Evolutionary conservation across 1,140 invertebrate genomes (phyloP).

Genomic region (Reticulitermes speratus): DNA sequence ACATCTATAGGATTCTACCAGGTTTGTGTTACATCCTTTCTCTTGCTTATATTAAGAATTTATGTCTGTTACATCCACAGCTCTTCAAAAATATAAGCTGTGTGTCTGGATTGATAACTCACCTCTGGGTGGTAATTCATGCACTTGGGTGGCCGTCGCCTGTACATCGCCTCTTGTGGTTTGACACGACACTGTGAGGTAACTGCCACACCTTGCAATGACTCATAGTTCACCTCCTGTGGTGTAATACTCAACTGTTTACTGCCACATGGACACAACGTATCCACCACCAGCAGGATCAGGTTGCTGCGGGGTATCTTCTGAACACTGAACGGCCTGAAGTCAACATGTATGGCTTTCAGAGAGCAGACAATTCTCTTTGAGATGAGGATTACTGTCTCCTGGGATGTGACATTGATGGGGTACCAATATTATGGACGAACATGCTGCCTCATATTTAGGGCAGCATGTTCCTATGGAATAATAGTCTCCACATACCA

Average conservation of each 20-base stretch:
- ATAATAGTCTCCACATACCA: too few relatives aligned
- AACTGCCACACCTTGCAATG: conserved; percentile 44
- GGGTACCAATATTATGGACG: too few relatives aligned
- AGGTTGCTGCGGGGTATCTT: conserved; percentile 90
- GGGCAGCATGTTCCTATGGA: too few relatives aligned
- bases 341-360: conserved; percentile 26
- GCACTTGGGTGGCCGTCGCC: conserved; percentile 73
- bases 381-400: too few relatives aligned
- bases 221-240: conserved; percentile 61
- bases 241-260: conserved; percentile 79
- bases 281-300: conserved; percentile 85
- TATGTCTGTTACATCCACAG: too few relatives aligned
- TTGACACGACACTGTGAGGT: conserved; percentile 47
- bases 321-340: conserved; percentile 87
- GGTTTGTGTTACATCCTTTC: too few relatives aligned
- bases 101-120: conserved; percentile 34
- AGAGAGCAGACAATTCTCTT: too few relatives aligned
- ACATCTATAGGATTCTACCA: too few relatives aligned
- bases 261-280: conserved; percentile 82
- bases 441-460: too few relatives aligned
- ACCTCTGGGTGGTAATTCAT: conserved; percentile 87
- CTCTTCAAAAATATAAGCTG: too few relatives aligned
- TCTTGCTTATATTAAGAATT: too few relatives aligned
- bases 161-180: conserved; percentile 57
- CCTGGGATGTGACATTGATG: too few relatives aligned